phyloP scores from a whole-genome alignment of 2,888 invertebrate species.

The Malacosoma neustria region DNA sequence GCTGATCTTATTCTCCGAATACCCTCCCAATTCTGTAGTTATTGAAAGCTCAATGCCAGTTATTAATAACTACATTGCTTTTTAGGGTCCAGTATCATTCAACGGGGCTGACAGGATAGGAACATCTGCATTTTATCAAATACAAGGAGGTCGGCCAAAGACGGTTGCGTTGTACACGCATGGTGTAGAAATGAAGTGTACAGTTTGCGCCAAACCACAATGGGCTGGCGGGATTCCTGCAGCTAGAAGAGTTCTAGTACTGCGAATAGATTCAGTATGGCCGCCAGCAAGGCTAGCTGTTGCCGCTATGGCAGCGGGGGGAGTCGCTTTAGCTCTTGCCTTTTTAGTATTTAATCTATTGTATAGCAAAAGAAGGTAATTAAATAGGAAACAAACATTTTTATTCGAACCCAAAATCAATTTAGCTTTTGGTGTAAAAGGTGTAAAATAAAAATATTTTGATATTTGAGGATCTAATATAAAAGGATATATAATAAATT shows the following conservation, averaged over 20 bases:
- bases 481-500: no score
- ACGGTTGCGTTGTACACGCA: constrained; percentile 84
- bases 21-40: no score
- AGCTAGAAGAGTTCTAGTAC: constrained; percentile 83
- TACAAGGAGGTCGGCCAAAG: constrained; percentile 84
- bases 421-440: no score
- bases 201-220: constrained; percentile 80
- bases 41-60: no score
- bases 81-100: constrained; percentile 92
- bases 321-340: constrained; percentile 82
- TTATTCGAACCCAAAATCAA: no score
- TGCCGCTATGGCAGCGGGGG: constrained; percentile 81
- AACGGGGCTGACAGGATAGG: constrained; percentile 92
- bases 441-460: no score
- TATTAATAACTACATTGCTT: no score
- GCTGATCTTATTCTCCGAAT: no score
- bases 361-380: constrained; percentile 85
- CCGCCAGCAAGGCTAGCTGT: constrained; percentile 84
- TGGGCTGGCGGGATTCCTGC: constrained; percentile 87
- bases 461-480: no score
- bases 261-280: constrained; percentile 85
- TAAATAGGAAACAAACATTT: no score
- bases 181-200: constrained; percentile 76
- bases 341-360: constrained; percentile 89
- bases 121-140: constrained; percentile 90